phyloP scores from a whole-genome alignment of 2,113 vertebrate genomes.

The Urocynchramus pylzowi region DNA sequence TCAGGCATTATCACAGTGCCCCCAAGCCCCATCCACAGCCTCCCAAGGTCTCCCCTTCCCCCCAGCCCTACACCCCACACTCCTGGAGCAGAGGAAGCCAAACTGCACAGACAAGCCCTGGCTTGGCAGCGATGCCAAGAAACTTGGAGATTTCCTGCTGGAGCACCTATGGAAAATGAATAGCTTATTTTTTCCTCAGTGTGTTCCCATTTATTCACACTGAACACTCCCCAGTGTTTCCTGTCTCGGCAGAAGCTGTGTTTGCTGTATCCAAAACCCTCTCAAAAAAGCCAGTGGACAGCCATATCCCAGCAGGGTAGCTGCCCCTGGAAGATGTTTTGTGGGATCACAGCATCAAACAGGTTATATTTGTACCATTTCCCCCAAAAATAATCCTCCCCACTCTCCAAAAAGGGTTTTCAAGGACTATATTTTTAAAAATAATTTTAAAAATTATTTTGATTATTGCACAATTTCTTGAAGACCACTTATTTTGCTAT shows the following conservation, averaged over 20 bases:
- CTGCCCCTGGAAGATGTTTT: neutral
- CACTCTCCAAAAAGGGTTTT: neutral
- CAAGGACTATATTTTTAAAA: fast-evolving
- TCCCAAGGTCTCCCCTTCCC: neutral
- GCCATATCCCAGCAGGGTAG: neutral
- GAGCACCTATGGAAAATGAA: neutral
- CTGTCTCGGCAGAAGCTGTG: neutral
- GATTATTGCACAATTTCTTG: neutral
- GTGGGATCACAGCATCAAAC: neutral
- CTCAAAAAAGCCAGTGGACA: neutral
- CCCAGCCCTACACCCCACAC: fast-evolving
- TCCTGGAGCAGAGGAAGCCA: neutral
- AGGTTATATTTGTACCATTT: neutral
- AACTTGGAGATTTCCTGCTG: neutral
- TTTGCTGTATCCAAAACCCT: neutral
- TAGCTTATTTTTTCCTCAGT: neutral
- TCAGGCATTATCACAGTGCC: neutral
- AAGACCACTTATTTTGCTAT: neutral
- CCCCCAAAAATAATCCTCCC: neutral
- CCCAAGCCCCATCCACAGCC: neutral
- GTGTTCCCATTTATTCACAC: neutral
- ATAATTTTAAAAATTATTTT: neutral
- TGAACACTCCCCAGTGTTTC: neutral
- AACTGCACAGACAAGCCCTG: neutral
- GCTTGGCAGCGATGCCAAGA: neutral